Base-by-base conservation (phyloP, 1,140 invertebrate species). In the Bombus affinis region DNA sequence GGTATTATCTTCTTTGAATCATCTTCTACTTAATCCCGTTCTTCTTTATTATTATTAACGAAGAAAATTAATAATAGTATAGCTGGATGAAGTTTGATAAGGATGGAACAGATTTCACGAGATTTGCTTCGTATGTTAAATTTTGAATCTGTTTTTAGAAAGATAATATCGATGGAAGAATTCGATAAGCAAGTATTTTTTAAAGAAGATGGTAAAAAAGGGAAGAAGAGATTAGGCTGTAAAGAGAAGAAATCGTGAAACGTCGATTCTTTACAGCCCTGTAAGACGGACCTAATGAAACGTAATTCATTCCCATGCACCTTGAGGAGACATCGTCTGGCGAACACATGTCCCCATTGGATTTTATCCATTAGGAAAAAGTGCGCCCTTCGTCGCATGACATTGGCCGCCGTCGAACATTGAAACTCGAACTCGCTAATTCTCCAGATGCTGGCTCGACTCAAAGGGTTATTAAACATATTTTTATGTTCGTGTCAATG, bases 271-370 rank as follows among this genome's bases (percentile, higher is more conserved):
- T 89, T 77, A 39, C 42, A 73, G 53, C n/a, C 70, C 83, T 88
- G 62, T 83, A 77, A 86, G 59, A 72, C 32, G 66, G 59, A 42
- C 77, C 37, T 44, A 91, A 93, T 93, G 81, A 92, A 92, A 92
- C 86, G 89, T 92, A 92, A 93, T 92, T 92, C 92, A 91, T 92
- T 93, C 90, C 92, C 92, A 92, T 93, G 90, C 89, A 93, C 93
- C 93, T 93, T 92, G 77, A 88, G 75, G 89, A 87, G 82, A 92
- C 91, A 89, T 92, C 92, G 91, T 93, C 92, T 93, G 93, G 92
- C 81, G 86, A 93, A 92, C 93, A 93, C 86, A 93, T 93, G 92
- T 93, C 90, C 72, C 86, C 86, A 85, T 91, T 84, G 89, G 88
- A 92, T 91, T 92, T 93, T 91, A 91, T 90, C 89, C 88, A 91